phyloP scores from a whole-genome alignment of 2,113 vertebrate genomes.

The Excalfactoria chinensis region DNA sequence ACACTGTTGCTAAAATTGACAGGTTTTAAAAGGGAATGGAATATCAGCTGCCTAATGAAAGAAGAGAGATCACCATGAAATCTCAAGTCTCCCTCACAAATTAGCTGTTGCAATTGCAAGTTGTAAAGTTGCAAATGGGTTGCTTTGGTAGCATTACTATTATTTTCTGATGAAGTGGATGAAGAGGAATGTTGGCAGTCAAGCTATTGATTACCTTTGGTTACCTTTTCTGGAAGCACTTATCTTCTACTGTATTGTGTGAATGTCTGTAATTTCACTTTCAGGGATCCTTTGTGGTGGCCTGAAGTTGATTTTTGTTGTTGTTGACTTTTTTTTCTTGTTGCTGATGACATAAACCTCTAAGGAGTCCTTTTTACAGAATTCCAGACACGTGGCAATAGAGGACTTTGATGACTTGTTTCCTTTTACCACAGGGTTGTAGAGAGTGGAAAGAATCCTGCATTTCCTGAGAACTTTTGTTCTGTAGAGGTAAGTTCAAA shows the following conservation, averaged over 20 bases:
- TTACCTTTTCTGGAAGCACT: background rate
- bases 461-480: constrained; percentile 58
- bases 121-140: background rate
- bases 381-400: background rate
- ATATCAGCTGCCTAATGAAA: background rate
- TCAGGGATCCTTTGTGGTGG: background rate
- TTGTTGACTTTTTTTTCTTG: background rate
- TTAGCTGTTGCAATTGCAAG: background rate
- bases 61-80: background rate
- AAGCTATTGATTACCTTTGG: too few relatives aligned
- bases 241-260: background rate
- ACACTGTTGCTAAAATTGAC: background rate
- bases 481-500: constrained; percentile 54
- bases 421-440: constrained; percentile 59
- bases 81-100: background rate
- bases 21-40: background rate
- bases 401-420: constrained; percentile 58
- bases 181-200: background rate
- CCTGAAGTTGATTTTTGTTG: background rate
- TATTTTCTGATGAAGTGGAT: background rate
- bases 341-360: background rate
- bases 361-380: background rate
- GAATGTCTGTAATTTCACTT: background rate
- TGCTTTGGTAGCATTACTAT: background rate
- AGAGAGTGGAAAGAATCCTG: constrained; percentile 57